These are phyloP conservation scores for Platycercus adscitus DNA, from an alignment of 2,113 vertebrate species.

Conservation along the genomic window DNA sequence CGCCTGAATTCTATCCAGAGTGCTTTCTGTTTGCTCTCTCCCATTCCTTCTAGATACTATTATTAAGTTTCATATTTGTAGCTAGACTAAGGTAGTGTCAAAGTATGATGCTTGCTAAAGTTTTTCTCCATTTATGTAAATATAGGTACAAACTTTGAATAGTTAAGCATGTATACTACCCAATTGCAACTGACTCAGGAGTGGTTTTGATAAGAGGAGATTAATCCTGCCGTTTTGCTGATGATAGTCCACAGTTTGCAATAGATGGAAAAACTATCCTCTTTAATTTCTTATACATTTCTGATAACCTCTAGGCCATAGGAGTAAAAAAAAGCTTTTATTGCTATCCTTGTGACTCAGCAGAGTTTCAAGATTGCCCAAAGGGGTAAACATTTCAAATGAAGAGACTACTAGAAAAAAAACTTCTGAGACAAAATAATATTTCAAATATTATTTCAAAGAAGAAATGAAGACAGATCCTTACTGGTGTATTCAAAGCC, in stretches of 20 bases:
- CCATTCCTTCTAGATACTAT: background rate
- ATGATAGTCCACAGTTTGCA: background rate
- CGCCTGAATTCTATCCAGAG: background rate
- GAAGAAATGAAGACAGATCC: background rate
- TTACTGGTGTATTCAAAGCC: background rate
- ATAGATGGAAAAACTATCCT: conserved; percentile 32
- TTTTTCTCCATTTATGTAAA: background rate
- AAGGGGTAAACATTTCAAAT: conserved; percentile 2
- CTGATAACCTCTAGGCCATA: conserved; percentile 52
- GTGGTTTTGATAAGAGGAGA: background rate
- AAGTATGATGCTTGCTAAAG: background rate
- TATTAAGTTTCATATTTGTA: background rate
- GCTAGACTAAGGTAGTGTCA: background rate
- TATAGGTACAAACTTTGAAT: background rate
- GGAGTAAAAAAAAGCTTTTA: conserved; percentile 64
- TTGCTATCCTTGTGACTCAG: conserved; percentile 49
- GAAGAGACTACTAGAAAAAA: background rate
- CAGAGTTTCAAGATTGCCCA: background rate
- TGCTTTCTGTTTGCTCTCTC: background rate
- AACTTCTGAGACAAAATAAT: background rate
- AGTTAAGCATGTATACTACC: background rate
- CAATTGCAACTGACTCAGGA: background rate
- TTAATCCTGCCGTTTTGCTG: conserved; percentile 38
- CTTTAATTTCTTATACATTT: conserved; percentile 50
- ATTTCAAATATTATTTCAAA: background rate